Percentiles rank a stretch among this genome's conserved stretches.
Conservation (phyloP, 2,888 invertebrate genomes). For the Polymixis flavicincta region DNA sequence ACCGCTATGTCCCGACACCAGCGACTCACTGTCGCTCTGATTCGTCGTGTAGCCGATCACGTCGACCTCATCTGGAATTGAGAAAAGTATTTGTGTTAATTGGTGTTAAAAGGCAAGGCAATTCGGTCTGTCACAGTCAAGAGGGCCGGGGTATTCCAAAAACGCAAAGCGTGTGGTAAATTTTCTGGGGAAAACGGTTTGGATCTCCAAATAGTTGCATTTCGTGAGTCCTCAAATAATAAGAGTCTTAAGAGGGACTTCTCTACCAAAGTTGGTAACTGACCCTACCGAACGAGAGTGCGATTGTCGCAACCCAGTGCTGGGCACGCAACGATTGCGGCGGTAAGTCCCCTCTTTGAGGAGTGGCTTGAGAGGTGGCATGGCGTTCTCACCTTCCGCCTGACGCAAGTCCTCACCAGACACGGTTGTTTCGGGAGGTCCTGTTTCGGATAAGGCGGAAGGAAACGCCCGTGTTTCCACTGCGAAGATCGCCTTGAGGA, state of each 20-base stretch:
- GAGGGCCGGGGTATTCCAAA: neutral
- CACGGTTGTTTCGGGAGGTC: too few relatives aligned
- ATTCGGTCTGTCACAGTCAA: too few relatives aligned
- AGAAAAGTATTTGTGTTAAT: conserved; percentile 16
- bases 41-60: conserved; percentile 96
- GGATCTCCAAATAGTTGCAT: neutral
- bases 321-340: too few relatives aligned
- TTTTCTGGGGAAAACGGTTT: neutral
- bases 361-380: too few relatives aligned
- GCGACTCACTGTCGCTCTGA: conserved; percentile 96
- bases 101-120: neutral
- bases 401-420: too few relatives aligned
- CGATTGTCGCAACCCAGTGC: too few relatives aligned
- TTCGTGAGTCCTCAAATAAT: neutral
- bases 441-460: too few relatives aligned
- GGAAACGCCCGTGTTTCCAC: too few relatives aligned
- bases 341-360: too few relatives aligned
- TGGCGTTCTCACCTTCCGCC: too few relatives aligned
- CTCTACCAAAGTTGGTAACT: neutral
- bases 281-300: neutral
- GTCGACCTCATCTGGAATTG: conserved; percentile 94
- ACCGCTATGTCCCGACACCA: conserved; percentile 94
- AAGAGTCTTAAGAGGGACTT: neutral
- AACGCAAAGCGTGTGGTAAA: neutral
- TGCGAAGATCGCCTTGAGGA: too few relatives aligned